A percentile compares a stretch with the other conserved stretches of the same genome.
Evolutionary conservation across 2,888 invertebrate genomes (phyloP).

Genomic region (Oscheius myriophilus): DNA sequence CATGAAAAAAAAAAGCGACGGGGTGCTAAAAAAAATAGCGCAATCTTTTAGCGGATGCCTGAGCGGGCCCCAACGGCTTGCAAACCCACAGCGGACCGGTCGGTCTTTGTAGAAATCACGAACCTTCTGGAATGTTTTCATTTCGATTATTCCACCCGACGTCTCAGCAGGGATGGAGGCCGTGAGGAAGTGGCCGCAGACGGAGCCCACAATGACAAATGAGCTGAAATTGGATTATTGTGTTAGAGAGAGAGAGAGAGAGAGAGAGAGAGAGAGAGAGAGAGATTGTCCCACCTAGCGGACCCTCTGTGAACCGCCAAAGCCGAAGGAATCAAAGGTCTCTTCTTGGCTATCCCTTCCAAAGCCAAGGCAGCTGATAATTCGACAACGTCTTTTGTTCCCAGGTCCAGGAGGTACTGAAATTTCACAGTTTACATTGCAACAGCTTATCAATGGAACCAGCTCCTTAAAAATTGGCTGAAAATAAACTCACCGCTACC

Average conservation of each 20-base stretch:
- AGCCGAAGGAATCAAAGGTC: constrained; percentile 11
- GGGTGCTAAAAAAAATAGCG: too few species aligned
- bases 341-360: constrained; percentile 9
- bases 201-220: constrained; percentile 9
- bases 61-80: too few species aligned
- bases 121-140: background rate
- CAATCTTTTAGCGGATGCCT: too few species aligned
- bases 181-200: constrained; percentile 16
- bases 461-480: too few species aligned
- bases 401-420: background rate
- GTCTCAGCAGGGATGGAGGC: background rate
- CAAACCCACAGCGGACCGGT: too few species aligned
- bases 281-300: background rate
- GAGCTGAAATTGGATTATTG: constrained; percentile 21
- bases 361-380: background rate
- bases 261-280: background rate
- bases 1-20: too few species aligned
- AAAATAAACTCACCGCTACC: constrained; percentile 6
- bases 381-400: background rate
- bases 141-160: background rate
- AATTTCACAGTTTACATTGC: background rate
- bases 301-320: background rate
- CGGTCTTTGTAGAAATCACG: background rate
- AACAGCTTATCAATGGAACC: too few species aligned
- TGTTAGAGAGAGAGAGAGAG: too few species aligned